phyloP scores from a whole-genome alignment of 2,888 invertebrate genomes.

The Tanypteryx hageni region DNA sequence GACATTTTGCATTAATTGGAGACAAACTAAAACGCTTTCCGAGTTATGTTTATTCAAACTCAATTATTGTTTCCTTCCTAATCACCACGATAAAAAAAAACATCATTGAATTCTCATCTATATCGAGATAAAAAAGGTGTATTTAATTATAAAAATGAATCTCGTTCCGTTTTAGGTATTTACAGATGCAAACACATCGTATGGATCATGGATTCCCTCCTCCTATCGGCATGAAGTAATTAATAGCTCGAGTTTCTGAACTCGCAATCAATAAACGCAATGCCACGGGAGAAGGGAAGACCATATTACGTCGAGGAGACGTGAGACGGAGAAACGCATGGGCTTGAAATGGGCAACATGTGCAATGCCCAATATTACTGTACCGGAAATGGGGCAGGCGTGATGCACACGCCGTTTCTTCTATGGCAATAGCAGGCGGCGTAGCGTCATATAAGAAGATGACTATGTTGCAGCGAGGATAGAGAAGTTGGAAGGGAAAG shows the following conservation, averaged over 20 bases:
- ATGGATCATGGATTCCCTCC: neutral
- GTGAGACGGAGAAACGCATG: neutral
- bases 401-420: slow-evolving; percentile 24
- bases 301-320: neutral
- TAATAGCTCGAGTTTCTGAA: neutral
- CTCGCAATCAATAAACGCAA: neutral
- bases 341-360: neutral
- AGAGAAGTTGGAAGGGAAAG: too few species aligned
- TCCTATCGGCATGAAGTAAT: neutral
- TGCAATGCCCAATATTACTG: slow-evolving; percentile 4
- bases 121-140: neutral
- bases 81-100: neutral
- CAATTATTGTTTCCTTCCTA: neutral
- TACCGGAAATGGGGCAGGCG: neutral
- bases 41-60: neutral
- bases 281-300: neutral
- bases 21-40: neutral
- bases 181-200: too few species aligned
- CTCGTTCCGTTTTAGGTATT: neutral
- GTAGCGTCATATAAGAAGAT: neutral
- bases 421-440: neutral
- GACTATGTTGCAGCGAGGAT: neutral
- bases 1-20: neutral
- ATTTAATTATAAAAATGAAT: neutral
- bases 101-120: neutral